phyloP scores from a whole-genome alignment of 2,888 invertebrate species.

The Hydrotaea cyrtoneurina region DNA sequence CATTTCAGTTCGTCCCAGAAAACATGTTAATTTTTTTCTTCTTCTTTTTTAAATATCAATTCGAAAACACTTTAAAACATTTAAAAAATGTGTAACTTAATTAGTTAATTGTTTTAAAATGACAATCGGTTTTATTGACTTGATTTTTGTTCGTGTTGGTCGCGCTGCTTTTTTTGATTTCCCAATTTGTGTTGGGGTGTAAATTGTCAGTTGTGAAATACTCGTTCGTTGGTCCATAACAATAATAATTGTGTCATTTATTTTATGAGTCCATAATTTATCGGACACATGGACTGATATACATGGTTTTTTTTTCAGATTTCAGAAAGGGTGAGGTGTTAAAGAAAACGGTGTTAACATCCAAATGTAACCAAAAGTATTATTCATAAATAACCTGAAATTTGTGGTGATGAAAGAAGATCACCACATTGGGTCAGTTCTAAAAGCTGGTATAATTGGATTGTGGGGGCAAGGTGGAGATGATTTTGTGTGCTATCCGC shows the following conservation, averaged over 20 bases:
- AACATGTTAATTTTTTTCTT: no score
- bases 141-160: constrained; percentile 5
- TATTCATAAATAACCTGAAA: background rate
- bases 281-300: background rate
- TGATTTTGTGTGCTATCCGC: no score
- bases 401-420: background rate
- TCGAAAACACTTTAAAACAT: constrained; percentile 72
- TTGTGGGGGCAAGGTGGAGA: no score
- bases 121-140: constrained; percentile 12
- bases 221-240: background rate
- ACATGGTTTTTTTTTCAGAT: background rate
- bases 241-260: background rate
- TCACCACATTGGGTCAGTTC: no score
- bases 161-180: background rate
- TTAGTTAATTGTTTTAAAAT: constrained; percentile 74
- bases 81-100: constrained; percentile 71
- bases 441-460: no score
- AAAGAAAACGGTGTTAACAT: constrained; percentile 8
- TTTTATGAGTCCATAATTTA: constrained; percentile 19
- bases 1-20: background rate
- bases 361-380: background rate
- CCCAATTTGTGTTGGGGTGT: background rate
- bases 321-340: constrained; percentile 7
- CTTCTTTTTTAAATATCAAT: constrained; percentile 55
- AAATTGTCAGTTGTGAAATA: background rate